Base-by-base conservation (phyloP, 1,140 invertebrate species). In the Colletes latitarsis region DNA sequence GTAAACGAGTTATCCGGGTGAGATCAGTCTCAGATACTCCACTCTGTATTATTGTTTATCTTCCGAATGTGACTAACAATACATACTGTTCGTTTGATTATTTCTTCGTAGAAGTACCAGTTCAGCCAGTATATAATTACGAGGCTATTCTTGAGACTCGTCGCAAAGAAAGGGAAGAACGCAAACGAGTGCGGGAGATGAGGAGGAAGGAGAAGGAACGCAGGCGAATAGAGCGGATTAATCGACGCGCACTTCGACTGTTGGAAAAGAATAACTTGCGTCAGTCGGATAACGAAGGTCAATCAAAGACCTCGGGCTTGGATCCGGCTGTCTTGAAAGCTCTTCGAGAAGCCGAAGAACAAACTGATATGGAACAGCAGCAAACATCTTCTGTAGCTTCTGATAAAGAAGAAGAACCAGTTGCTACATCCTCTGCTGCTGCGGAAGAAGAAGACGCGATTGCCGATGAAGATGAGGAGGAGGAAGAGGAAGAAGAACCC, bases 101-200 rank as follows among this genome's bases (percentile, higher is more conserved):
- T 53, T 21, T 49, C 57, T 12, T 81, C 77, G 3, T 63, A 90
- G 88, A 88, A 82, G 73, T 78, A 0, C 21, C 82, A 15, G 64
- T 81, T 72, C 92, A 91, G 64, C 92, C 93, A 0, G 92, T 93
- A 6, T 93, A 93, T 21, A 93, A 93, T 81, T 93, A 93, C 41
- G 92, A 93, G 53, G 92, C 90, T 5, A 93, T 94, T 15, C 82
- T 94, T 19, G 92, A 93, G 41, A 88, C 83, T 5, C 90, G 92
- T 3, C 87, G 89, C 41, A 89, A 90, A 10, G 92, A 93, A 63
- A 91, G 88, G 49, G 93, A 93, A 55, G 93, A 93, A 68, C 91
- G 92, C 4, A 93, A 93, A 74, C 87, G 89, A 43, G 49, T 89
- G 39, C 84, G 92, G 15, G 92, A 93, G 39, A 88, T 91, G 39